Evolutionary conservation across 1,140 invertebrate species (phyloP), one percentile per base, ranked within the genome.

Genomic region (Delia radicum): DNA sequence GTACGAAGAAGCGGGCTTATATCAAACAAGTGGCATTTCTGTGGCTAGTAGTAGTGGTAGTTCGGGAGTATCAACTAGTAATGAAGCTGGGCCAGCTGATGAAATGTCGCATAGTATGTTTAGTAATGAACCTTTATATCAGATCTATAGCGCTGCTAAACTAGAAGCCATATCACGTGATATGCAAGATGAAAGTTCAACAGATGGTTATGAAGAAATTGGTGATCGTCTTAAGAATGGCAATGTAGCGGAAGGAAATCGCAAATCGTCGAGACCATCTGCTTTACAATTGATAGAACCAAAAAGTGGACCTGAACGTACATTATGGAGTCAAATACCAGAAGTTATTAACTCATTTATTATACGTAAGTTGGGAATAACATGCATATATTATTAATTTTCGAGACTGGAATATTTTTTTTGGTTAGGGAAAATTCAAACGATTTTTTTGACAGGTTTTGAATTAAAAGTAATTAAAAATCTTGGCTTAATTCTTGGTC

Each of bases 281-380:
- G 91, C 91, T 37, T 89, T 93, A 87, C 90, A 92, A 79, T 87
- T 94, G 26, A 89, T 93, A 46, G 89, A 88, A 42, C 91, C 91
- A 8, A 86, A 87, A 69, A 89, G 90, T 67, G 91, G 92, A 2
- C 90, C 92, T 55, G 90, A 91, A 5, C 88, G 96, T 79, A 95
- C 95, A 1, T 88, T 98, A 0, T 98, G 97, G 97, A 96, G 95
- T 87, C 94, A 98, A 87, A 93, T 98, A 74, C 94, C 95, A 0
- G 95, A 96, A 88, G 95, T 98, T 31, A 89, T 93, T 74, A 90
- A 91, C 78, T 94, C 91, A 65, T 88, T 90, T 75, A 90, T 96
- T 73, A 87, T 95, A 76, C 90, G 93, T 94, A 87, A 91, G 90
- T 88, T 37, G 13, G n/a, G n/a, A n/a, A n/a, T n/a, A n/a, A n/a